Conservation (phyloP, 2,797 vertebrate genomes). For the Chlorospingus flavigularis region DNA sequence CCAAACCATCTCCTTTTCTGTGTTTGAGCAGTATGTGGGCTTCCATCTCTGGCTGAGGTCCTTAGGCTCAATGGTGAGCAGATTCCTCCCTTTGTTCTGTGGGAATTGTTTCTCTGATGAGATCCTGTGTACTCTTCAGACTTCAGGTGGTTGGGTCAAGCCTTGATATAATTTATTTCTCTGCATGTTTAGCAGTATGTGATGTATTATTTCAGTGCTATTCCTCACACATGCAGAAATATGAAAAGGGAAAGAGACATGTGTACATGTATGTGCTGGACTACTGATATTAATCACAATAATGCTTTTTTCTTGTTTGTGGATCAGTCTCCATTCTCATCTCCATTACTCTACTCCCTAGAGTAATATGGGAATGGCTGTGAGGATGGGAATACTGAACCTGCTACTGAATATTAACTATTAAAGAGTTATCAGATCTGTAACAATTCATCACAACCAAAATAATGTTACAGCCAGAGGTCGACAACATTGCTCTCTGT, state of each 20-base stretch:
- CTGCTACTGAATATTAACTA: not conserved
- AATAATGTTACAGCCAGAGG: not conserved
- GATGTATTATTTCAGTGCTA: not conserved
- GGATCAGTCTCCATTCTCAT: not conserved
- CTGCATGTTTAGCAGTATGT: not conserved
- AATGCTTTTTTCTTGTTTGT: not conserved
- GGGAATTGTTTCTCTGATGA: not conserved
- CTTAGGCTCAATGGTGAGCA: not conserved
- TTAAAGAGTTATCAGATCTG: not conserved
- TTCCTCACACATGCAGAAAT: not conserved
- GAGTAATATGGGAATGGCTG: not conserved
- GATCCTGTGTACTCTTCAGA: not conserved
- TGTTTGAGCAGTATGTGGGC: rapidly evolving
- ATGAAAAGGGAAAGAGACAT: rapidly evolving
- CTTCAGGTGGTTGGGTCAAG: not conserved
- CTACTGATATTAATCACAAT: not conserved
- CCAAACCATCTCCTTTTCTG: not conserved
- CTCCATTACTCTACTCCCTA: not conserved
- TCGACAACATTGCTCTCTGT: not conserved
- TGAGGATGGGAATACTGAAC: not conserved
- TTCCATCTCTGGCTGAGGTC: not conserved
- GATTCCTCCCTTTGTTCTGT: not conserved
- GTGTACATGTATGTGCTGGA: rapidly evolving
- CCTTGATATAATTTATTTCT: not conserved
- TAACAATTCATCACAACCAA: not conserved